Conservation (phyloP, 2,113 vertebrate genomes). For the Pao palembangensis region DNA sequence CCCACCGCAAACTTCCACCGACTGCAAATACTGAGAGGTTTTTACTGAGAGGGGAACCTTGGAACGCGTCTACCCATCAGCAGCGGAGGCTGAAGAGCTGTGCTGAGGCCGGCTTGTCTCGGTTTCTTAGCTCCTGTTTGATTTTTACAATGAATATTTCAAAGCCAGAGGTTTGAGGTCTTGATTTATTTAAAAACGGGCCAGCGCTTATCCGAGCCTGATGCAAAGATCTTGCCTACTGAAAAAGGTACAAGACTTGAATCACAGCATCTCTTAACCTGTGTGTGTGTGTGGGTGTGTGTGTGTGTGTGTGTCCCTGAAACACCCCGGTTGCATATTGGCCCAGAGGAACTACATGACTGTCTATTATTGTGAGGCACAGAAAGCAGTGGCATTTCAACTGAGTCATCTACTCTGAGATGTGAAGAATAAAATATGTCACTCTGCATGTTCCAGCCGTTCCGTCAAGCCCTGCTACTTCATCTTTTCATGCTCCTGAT, state of each 20-base stretch:
- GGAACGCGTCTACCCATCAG: slow-evolving; percentile 5
- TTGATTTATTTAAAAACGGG: slow-evolving; percentile 70
- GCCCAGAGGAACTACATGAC: slow-evolving; percentile 46
- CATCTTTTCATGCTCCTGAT: too few relatives aligned
- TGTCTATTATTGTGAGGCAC: slow-evolving; percentile 35
- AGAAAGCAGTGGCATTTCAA: slow-evolving; percentile 63
- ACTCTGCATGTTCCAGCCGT: slow-evolving; percentile 14
- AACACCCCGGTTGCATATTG: slow-evolving; percentile 36
- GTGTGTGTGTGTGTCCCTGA: slow-evolving; percentile 1
- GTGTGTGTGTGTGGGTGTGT: not conserved
- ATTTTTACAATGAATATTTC: slow-evolving; percentile 70
- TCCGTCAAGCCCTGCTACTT: too few relatives aligned
- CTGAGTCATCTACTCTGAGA: not conserved
- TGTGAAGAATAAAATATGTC: slow-evolving; percentile 21
- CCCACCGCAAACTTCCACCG: too few relatives aligned
- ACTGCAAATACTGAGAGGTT: slow-evolving; percentile 1
- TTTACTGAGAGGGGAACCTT: slow-evolving; percentile 1
- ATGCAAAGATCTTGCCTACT: slow-evolving; percentile 53
- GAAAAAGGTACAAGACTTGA: slow-evolving; percentile 24
- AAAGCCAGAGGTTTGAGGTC: slow-evolving; percentile 48
- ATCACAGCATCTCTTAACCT: slow-evolving; percentile 17
- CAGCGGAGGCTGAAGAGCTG: slow-evolving; percentile 3
- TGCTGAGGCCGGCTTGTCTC: slow-evolving; percentile 25
- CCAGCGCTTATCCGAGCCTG: slow-evolving; percentile 47
- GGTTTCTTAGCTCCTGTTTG: slow-evolving; percentile 49